Evolutionary conservation across 2,888 invertebrate genomes (phyloP).

Genomic region (Andrena chrysosceles): DNA sequence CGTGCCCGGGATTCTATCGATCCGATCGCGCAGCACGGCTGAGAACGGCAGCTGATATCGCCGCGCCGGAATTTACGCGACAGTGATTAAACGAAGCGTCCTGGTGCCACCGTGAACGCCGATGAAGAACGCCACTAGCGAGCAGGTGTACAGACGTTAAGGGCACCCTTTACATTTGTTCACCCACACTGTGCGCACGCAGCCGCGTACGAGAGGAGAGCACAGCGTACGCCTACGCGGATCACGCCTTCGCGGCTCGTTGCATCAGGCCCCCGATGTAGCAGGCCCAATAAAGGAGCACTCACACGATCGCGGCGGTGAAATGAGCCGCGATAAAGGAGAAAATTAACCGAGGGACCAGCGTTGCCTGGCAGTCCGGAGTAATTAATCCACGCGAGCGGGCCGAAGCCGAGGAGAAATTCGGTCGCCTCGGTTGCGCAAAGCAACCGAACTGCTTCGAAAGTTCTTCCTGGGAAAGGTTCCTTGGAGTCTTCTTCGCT

Average conservation of each 20-base stretch:
- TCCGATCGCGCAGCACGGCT: background rate
- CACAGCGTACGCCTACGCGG: conserved; percentile 64
- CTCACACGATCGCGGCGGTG: conserved; percentile 50
- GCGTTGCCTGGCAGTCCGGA: background rate
- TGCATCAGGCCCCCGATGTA: conserved; percentile 69
- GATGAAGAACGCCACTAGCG: background rate
- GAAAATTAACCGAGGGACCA: conserved; percentile 39
- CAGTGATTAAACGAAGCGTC: conserved; percentile 27
- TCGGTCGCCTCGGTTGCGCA: conserved; percentile 21
- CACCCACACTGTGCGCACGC: conserved; percentile 49
- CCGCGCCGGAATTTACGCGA: conserved; percentile 31
- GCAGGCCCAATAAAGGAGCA: conserved; percentile 74
- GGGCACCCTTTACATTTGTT: conserved; percentile 72
- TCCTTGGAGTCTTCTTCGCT: too few species aligned
- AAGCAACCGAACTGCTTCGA: background rate
- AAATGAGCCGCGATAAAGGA: conserved; percentile 34
- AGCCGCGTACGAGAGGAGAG: conserved; percentile 38
- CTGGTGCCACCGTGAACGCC: background rate
- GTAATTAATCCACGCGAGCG: conserved; percentile 34
- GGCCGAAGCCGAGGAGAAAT: conserved; percentile 30
- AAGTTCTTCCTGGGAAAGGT: background rate
- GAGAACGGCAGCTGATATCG: conserved; percentile 30
- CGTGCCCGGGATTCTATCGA: conserved; percentile 23
- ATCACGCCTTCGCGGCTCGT: conserved; percentile 70
- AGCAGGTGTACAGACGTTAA: conserved; percentile 65